phyloP scores from a whole-genome alignment of 2,888 invertebrate genomes.

The Cheilosia pagana region DNA sequence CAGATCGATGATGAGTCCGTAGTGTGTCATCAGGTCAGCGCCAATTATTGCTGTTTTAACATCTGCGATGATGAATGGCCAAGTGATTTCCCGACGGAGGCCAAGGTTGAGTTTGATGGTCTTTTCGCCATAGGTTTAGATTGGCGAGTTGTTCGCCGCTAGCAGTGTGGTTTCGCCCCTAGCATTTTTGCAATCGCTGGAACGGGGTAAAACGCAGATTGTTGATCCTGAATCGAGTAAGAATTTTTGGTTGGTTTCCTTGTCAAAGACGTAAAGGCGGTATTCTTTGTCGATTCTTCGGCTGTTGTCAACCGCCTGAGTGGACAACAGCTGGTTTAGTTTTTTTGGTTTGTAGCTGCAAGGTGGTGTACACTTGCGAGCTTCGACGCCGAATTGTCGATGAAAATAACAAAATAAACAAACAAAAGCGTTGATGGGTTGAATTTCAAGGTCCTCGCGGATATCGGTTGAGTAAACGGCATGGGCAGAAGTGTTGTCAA shows the following conservation, averaged over 20 bases:
- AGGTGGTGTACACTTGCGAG: neutral
- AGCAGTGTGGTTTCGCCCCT: too few species aligned
- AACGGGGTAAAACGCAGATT: too few species aligned
- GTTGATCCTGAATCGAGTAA: too few species aligned
- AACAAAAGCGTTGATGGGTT: neutral
- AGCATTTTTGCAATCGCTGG: too few species aligned
- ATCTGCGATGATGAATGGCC: too few species aligned
- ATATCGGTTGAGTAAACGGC: neutral
- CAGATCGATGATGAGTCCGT: conserved; percentile 1
- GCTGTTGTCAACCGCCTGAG: conserved; percentile 19
- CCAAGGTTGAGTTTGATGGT: too few species aligned
- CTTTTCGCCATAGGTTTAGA: too few species aligned
- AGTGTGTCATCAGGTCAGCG: too few species aligned
- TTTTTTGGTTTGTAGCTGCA: neutral
- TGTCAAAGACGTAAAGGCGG: conserved; percentile 26
- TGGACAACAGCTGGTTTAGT: conserved; percentile 13
- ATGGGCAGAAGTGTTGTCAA: neutral
- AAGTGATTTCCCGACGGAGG: too few species aligned
- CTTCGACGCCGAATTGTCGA: neutral
- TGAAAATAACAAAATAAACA: conserved; percentile 1
- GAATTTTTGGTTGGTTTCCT: conserved; percentile 2
- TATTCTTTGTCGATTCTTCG: neutral
- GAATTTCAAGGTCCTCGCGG: neutral
- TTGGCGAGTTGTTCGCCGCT: too few species aligned
- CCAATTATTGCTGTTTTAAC: too few species aligned